These are phyloP conservation scores for Corythoichthys intestinalis DNA, from an alignment of 2,113 vertebrate species.

Conservation along the genomic window DNA sequence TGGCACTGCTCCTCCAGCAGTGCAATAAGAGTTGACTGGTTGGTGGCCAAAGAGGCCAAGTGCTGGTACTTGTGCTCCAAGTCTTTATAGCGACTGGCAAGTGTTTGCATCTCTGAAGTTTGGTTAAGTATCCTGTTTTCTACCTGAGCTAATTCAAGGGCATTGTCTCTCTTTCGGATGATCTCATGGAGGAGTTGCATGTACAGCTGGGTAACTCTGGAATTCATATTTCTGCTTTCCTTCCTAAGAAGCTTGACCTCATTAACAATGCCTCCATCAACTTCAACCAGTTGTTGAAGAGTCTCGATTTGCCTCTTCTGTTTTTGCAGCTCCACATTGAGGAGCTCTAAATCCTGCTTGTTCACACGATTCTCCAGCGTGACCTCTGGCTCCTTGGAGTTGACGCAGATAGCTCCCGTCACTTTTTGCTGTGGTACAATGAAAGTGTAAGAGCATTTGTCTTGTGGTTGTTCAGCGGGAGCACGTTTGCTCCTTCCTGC, in stretches of 20 bases:
- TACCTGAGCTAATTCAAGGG: constrained; percentile 91
- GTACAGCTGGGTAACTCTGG: constrained; percentile 94
- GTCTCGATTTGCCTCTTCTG: constrained; percentile 97
- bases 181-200: constrained; percentile 99
- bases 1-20: constrained; percentile 92
- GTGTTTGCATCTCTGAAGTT: constrained; percentile 91
- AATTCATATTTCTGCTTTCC: constrained; percentile 99
- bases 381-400: constrained; percentile 89
- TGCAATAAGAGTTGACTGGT: constrained; percentile 86
- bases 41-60: constrained; percentile 86
- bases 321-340: constrained; percentile 93
- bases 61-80: constrained; percentile 96
- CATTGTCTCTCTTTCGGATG: constrained; percentile 94
- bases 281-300: constrained; percentile 93
- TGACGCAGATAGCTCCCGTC: constrained; percentile 95
- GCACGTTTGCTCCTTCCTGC: constrained; percentile 78
- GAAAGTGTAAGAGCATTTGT: constrained; percentile 98
- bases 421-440: constrained; percentile 97
- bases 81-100: constrained; percentile 93
- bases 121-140: constrained; percentile 96
- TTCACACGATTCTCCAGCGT: constrained; percentile 87
- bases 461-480: constrained; percentile 73
- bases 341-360: constrained; percentile 90
- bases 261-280: constrained; percentile 95
- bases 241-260: constrained; percentile 96